Evolutionary conservation across 2,113 vertebrate genomes (phyloP).

Genomic region (Cottus gobio): DNA sequence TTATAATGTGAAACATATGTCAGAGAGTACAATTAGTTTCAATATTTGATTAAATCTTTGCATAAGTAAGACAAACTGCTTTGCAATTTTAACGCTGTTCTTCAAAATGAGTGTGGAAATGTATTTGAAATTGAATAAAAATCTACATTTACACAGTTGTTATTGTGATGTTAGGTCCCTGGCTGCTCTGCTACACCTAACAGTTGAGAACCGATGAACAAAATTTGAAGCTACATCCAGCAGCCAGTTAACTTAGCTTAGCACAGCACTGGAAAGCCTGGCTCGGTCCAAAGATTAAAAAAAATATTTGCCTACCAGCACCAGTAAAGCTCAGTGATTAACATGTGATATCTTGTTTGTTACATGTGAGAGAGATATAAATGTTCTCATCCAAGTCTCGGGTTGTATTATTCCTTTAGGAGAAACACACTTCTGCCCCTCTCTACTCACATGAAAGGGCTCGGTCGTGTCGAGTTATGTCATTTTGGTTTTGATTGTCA

Average conservation of each 20-base stretch:
- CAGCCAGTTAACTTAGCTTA: background rate
- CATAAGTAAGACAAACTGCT: conserved; percentile 16
- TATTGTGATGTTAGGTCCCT: background rate
- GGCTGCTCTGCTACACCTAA: background rate
- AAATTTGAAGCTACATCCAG: background rate
- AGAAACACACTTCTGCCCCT: background rate
- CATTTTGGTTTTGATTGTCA: conserved; percentile 17
- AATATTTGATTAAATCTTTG: conserved; percentile 1
- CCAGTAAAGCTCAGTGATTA: background rate
- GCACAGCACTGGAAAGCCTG: background rate
- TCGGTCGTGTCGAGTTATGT: background rate
- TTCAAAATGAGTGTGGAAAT: background rate
- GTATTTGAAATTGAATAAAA: background rate
- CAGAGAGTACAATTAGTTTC: background rate
- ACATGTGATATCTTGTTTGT: background rate
- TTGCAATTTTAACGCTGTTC: background rate
- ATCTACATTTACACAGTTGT: background rate
- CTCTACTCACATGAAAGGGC: background rate
- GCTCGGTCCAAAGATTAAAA: background rate
- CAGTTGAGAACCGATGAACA: too few species aligned
- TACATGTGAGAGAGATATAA: background rate
- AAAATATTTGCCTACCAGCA: background rate
- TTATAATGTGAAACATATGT: conserved; percentile 2
- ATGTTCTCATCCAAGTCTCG: background rate
- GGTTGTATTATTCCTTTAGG: background rate